Evolutionary conservation across 2,888 invertebrate species (phyloP), one percentile per base, ranked within the genome.

Genomic region (Cosmia trapezina): DNA sequence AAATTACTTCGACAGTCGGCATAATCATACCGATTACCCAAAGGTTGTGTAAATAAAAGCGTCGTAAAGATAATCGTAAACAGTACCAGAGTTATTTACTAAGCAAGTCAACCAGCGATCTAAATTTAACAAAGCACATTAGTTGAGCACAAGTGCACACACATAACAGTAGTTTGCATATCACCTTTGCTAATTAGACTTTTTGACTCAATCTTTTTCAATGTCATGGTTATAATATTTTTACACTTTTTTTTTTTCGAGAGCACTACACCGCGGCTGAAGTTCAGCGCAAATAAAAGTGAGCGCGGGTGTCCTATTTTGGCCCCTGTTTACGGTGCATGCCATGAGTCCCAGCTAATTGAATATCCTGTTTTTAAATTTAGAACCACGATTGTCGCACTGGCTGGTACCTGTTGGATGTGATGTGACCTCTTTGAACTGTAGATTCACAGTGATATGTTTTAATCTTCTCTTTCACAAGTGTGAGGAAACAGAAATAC

Each of bases 311-410:
- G 92, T 93, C 92, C 94, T 95, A 95, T 95, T 95, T 95, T 91
- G 90, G 93, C 93, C 93, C 94, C 94, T 94, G 91, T 93, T 95
- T 94, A 94, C 90, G 87, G 91, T 92, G 92, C 93, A 94, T n/a
- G n/a, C n/a, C n/a, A n/a, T 94, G 94, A 93, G 93, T 92, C 91
- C 89, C 89, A 84, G 91, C 91, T 93, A 95, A 96, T 96, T 95
- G 92, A 95, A 96, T 95, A 92, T 96, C 96, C 96, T 94, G 95
- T 91, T 93, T 95, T 93, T 93, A 93, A 92, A 95, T 94, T 94
- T 92, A 93, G 92, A 91, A 83, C 84, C 89, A 87, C 87, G 86
- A 83, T 83, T 83, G 86, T 83, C 87, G 81, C 83, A 75, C 70
- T 74, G 69, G 68, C 68, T 68, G 69, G 83, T 82, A 87, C 81